phyloP scores from a whole-genome alignment of 2,888 invertebrate genomes.

The Fragum fragum region DNA sequence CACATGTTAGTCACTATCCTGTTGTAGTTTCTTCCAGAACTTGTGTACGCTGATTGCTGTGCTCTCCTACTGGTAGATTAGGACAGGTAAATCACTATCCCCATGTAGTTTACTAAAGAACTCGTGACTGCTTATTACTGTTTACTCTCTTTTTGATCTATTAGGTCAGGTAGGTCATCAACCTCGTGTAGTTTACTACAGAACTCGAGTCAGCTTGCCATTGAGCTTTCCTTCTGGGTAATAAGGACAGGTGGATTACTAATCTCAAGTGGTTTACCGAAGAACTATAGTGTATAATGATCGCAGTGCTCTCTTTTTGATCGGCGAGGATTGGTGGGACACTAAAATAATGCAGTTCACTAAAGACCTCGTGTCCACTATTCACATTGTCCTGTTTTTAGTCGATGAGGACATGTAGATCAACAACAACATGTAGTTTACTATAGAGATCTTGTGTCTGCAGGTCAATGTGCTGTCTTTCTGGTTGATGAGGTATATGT shows the following conservation, averaged over 20 bases:
- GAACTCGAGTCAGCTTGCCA: slow-evolving; percentile 78
- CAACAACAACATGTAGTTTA: slow-evolving; percentile 77
- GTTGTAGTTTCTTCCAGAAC: too few species aligned
- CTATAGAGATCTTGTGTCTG: slow-evolving; percentile 80
- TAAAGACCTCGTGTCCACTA: slow-evolving; percentile 79
- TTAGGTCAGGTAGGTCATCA: slow-evolving; percentile 71
- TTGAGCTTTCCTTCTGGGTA: slow-evolving; percentile 77
- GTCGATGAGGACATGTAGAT: slow-evolving; percentile 75
- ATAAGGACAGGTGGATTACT: slow-evolving; percentile 65
- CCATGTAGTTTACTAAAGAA: too few species aligned
- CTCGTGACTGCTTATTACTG: too few species aligned
- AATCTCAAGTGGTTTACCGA: too few species aligned
- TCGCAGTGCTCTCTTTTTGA: too few species aligned
- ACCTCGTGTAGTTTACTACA: slow-evolving; percentile 79
- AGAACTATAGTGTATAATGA: too few species aligned
- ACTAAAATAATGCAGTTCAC: slow-evolving; percentile 79
- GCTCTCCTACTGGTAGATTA: slow-evolving; percentile 77
- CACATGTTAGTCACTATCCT: too few species aligned
- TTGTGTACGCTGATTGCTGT: slow-evolving; percentile 79
- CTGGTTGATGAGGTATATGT: slow-evolving; percentile 71
- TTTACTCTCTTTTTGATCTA: too few species aligned
- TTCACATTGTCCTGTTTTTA: slow-evolving; percentile 77
- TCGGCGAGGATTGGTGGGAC: slow-evolving; percentile 72
- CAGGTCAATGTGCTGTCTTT: slow-evolving; percentile 78
- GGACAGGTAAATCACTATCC: too few species aligned